A percentile compares a stretch with the other conserved stretches of the same genome.
Conservation (phyloP, 64 coral and sea anemone species). For the Pocillopora damicornis region DNA sequence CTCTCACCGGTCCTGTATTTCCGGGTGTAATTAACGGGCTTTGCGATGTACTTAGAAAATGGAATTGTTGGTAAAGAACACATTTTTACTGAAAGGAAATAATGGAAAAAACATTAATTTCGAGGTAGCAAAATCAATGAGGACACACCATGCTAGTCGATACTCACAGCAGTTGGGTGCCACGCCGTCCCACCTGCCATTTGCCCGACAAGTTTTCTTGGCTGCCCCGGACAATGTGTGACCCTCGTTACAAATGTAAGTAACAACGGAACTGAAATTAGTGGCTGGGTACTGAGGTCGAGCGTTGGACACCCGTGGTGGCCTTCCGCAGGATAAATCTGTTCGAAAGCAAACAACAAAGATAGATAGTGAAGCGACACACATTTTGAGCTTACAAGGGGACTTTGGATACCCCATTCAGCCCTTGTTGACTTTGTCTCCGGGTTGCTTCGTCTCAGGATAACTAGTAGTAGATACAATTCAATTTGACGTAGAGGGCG, state of each 20-base stretch:
- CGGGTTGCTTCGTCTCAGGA: too few species aligned
- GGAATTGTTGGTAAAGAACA: not conserved
- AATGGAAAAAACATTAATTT: too few species aligned
- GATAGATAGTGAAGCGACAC: not conserved
- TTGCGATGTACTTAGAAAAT: slow-evolving; percentile 2
- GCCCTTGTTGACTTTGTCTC: too few species aligned
- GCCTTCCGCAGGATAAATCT: slow-evolving; percentile 44
- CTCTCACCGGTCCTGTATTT: slow-evolving; percentile 14
- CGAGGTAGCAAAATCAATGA: too few species aligned
- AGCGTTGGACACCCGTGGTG: slow-evolving; percentile 6
- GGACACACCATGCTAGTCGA: too few species aligned
- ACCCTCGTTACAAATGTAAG: slow-evolving; percentile 37
- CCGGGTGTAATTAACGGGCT: not conserved
- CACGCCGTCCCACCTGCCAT: slow-evolving; percentile 28
- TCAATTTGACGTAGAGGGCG: too few species aligned
- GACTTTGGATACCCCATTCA: too few species aligned
- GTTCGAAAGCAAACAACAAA: not conserved
- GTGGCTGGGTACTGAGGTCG: not conserved
- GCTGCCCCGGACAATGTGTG: slow-evolving; percentile 34
- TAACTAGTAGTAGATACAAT: too few species aligned
- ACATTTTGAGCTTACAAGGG: too few species aligned
- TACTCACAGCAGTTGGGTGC: slow-evolving; percentile 46
- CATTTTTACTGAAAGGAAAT: slow-evolving; percentile 9
- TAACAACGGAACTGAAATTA: slow-evolving; percentile 12
- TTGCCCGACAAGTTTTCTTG: slow-evolving; percentile 15